A percentile compares a stretch with the other conserved stretches of the same genome.
Evolutionary conservation across 35 echinoderm and acorn worm genomes (phyloP).

Genomic region (Holothuria glaberrima): DNA sequence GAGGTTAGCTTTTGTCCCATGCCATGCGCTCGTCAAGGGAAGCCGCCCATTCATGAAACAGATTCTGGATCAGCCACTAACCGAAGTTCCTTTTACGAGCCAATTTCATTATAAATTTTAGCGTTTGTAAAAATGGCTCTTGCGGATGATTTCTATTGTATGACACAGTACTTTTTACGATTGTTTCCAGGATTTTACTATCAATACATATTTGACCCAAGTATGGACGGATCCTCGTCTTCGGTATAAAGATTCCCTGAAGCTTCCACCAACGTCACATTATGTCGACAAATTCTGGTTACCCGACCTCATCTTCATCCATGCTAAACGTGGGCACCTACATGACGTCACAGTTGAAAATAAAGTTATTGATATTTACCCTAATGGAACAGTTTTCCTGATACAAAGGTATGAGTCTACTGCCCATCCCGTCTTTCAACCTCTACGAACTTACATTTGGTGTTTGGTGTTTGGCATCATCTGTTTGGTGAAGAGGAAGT

Average conservation of each 20-base stretch:
- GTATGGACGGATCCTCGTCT: constrained; percentile 47
- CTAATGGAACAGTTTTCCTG: constrained; percentile 25
- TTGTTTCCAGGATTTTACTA: constrained; percentile 8
- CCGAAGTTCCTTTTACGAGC: too few relatives aligned
- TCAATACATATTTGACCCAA: constrained; percentile 10
- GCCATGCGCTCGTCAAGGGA: too few relatives aligned
- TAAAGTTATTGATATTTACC: constrained; percentile 35
- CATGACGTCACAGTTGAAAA: constrained; percentile 59
- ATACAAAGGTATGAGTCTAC: constrained; percentile 40
- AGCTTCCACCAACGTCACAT: constrained; percentile 12
- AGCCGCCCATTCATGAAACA: too few relatives aligned
- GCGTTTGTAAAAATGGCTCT: too few relatives aligned
- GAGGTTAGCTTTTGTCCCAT: too few relatives aligned
- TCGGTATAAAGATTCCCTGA: not conserved
- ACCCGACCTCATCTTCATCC: constrained; percentile 56
- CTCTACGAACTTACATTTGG: too few relatives aligned
- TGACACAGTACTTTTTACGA: not conserved
- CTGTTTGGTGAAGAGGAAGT: too few relatives aligned
- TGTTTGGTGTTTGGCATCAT: too few relatives aligned
- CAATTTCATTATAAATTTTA: too few relatives aligned
- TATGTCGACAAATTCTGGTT: constrained; percentile 53
- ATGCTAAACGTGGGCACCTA: constrained; percentile 47
- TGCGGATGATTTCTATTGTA: too few relatives aligned
- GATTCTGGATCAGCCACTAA: too few relatives aligned
- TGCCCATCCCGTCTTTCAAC: too few relatives aligned